Conservation (phyloP, 2,888 invertebrate genomes). For the Lucinisca nassula region DNA sequence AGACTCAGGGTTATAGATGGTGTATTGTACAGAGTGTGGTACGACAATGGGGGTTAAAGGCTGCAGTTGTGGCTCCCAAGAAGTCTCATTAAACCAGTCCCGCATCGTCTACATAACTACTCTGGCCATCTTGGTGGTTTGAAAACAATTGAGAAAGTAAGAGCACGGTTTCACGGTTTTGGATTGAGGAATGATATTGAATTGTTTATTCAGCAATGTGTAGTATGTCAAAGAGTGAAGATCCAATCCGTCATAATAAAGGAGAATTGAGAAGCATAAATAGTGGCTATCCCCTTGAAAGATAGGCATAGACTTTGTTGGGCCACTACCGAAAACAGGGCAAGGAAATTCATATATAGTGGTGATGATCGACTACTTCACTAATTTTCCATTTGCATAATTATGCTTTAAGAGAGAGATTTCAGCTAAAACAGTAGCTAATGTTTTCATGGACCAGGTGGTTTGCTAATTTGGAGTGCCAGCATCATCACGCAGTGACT, state of each 20-base stretch:
- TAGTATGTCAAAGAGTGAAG: neutral
- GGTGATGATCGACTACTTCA: neutral
- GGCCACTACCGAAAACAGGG: constrained; percentile 9
- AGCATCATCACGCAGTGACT: neutral
- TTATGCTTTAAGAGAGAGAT: neutral
- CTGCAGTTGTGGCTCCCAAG: neutral
- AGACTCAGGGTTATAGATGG: neutral
- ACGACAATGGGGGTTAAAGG: neutral
- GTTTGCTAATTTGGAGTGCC: constrained; percentile 12
- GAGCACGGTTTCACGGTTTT: constrained; percentile 17
- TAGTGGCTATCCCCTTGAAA: constrained; percentile 20
- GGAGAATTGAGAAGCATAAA: neutral
- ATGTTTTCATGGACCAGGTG: constrained; percentile 8
- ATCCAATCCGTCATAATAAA: neutral
- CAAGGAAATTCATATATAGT: constrained; percentile 8
- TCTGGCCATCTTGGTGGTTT: constrained; percentile 8
- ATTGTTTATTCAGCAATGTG: constrained; percentile 2
- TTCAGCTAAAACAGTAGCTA: constrained; percentile 4
- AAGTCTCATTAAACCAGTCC: neutral
- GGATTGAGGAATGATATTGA: constrained; percentile 10
- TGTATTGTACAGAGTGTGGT: constrained; percentile 10
- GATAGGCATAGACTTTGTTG: constrained; percentile 22
- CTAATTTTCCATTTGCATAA: neutral
- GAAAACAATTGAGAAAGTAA: neutral
- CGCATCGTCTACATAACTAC: neutral